Base-by-base conservation (phyloP, 1,140 invertebrate genomes). In the Kradibia gibbosae region DNA sequence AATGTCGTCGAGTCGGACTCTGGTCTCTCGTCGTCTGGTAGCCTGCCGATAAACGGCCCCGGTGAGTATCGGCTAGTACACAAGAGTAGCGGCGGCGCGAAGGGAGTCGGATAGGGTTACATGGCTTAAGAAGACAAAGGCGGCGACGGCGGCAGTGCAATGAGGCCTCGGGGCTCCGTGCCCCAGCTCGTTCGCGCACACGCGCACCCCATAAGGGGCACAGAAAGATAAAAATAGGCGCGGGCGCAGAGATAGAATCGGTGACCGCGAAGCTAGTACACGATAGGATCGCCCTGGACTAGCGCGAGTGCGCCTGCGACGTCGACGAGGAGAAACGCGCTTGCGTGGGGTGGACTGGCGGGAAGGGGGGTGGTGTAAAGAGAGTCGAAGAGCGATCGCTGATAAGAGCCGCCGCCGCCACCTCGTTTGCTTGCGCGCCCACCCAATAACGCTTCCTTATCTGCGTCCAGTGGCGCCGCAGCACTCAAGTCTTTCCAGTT, bases 201-300 rank as follows among this genome's bases (percentile, higher is more conserved):
- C 50, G 62, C 36, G 53, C 20, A 50, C 36, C 53, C 28, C 7
- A 48, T 17, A 17, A 78, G 20, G 22, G 25, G 31, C 62, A 25
- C 20, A 20, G 22, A 55, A 15, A 17, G 25, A 31, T 3, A 34
- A n/a, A 28, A 3, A 39, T 62, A 76, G 25, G 53, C 31, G 20
- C 34, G 70, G 15, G 17, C 31, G n/a, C 36, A 15, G 85, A 88
- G 90, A 91, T 91, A 91, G 86, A 91, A 91, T 91, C 90, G 88
- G 90, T 91, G 90, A 89, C 90, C 90, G 34, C 62, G 90, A 89
- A 91, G 90, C 90, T 91, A 91, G 90, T 91, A 91, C 88, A 88
- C 85, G 90, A 91, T 91, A 91, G 85, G 85, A 91, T 91, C 90
- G 88, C 85, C 22, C 25, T n/a, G n/a, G n/a, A n/a, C n/a, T n/a